Base-by-base conservation (phyloP, 2,113 vertebrate genomes). In the Pelodiscus sinensis region DNA sequence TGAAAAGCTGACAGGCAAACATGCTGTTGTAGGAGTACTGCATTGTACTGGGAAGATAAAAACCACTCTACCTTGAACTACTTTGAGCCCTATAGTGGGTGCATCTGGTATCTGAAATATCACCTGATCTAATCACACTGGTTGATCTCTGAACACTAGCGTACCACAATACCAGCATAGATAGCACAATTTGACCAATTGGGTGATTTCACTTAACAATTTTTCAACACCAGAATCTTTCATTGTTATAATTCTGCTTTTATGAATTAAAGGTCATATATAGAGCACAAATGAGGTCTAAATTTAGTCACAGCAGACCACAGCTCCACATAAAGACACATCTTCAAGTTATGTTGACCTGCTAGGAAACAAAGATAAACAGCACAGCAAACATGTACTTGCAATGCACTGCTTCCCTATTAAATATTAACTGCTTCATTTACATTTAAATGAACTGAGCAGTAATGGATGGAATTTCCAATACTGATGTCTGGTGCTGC, bases 341-440 rank as follows among this genome's bases (percentile, higher is more conserved):
- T 99, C 98, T 98, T 99, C 98, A 98, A 98, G 98, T 98, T 98
- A 99, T 96, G 98, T 96, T 98, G 98, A 98, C 98, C 98, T 98
- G 98, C 98, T 98, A 97, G 98, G 97, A 94, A 92, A 98, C 96
- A 94, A 96, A 97, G 96, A 97, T 89, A 97, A 95, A 95, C 97
- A 97, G 96, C 97, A 98, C 97, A 96, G 97, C 97, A 96, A 97
- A 97, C 95, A 97, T 93, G 97, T 97, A 98, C 97, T 86, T 97
- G 97, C 86, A 94, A 97, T 97, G 98, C 97, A 97, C 95, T 97
- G 98, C 95, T 98, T 97, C 95, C 98, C 97, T 98, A 98, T 98
- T 98, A 98, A 98, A 98, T 98, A 98, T 97, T 98, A 98, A 99
- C 97, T 90, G 98, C 94, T 98, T 98, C 98, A 98, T 98, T 98